phyloP scores from a whole-genome alignment of 2,797 vertebrate species.

The Myotis pilosus region DNA sequence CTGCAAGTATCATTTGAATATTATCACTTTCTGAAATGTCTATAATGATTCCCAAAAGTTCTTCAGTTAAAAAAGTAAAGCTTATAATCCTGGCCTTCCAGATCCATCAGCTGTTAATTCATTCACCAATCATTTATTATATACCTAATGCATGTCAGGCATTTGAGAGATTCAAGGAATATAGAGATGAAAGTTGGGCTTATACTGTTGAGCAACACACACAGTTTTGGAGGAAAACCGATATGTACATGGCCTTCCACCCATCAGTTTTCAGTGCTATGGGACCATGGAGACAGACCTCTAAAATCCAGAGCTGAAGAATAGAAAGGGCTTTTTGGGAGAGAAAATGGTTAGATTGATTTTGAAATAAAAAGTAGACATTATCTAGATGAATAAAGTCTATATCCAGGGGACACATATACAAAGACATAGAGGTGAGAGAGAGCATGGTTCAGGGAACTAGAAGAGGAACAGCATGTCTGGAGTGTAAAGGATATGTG shows the following conservation, averaged over 20 bases:
- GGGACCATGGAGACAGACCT: not conserved
- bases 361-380: constrained; percentile 16
- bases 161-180: not conserved
- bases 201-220: not conserved
- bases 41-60: not conserved
- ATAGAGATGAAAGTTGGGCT: not conserved
- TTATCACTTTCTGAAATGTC: not conserved
- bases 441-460: not conserved
- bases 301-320: not conserved
- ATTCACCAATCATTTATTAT: not conserved
- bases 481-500: not conserved
- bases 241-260: not conserved
- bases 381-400: not conserved
- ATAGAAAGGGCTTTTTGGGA: not conserved
- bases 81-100: not conserved
- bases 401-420: not conserved
- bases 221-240: not conserved
- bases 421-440: not conserved
- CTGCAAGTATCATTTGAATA: not conserved
- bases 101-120: not conserved
- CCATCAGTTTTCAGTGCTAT: not conserved
- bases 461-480: not conserved
- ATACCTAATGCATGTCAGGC: not conserved
- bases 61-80: constrained; percentile 39
- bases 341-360: not conserved